Percentiles rank a stretch among this genome's conserved stretches.
These are phyloP conservation scores for Thysanoteuthis rhombus DNA, from an alignment of 2,888 invertebrate genomes.

Conservation along the genomic window DNA sequence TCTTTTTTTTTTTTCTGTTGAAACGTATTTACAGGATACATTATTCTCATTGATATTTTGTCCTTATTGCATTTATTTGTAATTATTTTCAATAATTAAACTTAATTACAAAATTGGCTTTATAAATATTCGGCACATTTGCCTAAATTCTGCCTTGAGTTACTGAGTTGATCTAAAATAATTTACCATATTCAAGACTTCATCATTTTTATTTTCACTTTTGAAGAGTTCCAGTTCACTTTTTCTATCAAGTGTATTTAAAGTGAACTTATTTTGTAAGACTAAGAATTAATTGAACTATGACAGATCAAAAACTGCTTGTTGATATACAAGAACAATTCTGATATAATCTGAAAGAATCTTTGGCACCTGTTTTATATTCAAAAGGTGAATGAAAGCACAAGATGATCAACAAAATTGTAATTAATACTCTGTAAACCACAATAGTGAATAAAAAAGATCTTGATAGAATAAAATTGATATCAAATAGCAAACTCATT, in stretches of 20 bases:
- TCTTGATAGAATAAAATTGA: background rate
- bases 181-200: background rate
- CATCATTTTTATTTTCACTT: background rate
- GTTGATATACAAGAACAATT: background rate
- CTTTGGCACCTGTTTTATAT: background rate
- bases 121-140: background rate
- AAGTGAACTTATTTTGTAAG: background rate
- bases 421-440: background rate
- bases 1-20: background rate
- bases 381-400: background rate
- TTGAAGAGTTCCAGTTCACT: background rate
- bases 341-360: background rate
- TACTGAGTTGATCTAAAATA: background rate
- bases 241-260: background rate
- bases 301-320: background rate
- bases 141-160: background rate
- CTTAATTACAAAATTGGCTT: background rate
- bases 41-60: background rate
- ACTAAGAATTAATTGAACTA: background rate
- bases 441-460: background rate
- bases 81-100: background rate
- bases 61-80: background rate
- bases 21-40: background rate
- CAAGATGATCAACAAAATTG: background rate
- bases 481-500: background rate